Evolutionary conservation across 2,888 invertebrate species (phyloP).

Genomic region (Cancer borealis): DNA sequence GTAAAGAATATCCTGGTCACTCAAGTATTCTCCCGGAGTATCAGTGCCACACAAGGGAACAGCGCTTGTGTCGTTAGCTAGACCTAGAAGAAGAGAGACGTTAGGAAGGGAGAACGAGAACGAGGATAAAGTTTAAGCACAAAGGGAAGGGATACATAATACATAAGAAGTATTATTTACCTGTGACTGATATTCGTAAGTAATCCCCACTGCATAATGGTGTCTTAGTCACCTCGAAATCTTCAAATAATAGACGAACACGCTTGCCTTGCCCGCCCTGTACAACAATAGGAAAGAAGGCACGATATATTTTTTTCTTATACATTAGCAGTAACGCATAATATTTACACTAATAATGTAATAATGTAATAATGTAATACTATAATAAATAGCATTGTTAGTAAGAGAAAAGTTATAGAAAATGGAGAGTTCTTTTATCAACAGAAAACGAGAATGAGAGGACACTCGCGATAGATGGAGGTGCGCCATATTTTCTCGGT

Average conservation of each 20-base stretch:
- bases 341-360: too few relatives aligned
- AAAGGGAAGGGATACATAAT: too few relatives aligned
- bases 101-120: too few relatives aligned
- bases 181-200: constrained; percentile 55
- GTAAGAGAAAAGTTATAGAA: background rate
- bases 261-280: constrained; percentile 67
- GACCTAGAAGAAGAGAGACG: constrained; percentile 15
- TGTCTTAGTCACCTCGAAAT: constrained; percentile 72
- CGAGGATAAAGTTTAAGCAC: too few relatives aligned
- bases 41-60: constrained; percentile 63
- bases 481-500: background rate
- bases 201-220: constrained; percentile 66
- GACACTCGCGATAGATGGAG: background rate
- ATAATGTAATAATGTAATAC: too few relatives aligned
- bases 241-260: constrained; percentile 58
- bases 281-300: too few relatives aligned
- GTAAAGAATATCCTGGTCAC: constrained; percentile 53
- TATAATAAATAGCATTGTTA: background rate
- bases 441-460: background rate
- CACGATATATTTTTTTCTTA: too few relatives aligned
- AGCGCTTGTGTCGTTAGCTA: constrained; percentile 56
- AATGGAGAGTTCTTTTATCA: background rate
- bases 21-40: constrained; percentile 63
- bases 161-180: too few relatives aligned
- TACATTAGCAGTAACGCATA: too few relatives aligned